These are phyloP conservation scores for Drosophila atroscutellata DNA, from an alignment of 2,888 invertebrate species.

Conservation along the genomic window DNA sequence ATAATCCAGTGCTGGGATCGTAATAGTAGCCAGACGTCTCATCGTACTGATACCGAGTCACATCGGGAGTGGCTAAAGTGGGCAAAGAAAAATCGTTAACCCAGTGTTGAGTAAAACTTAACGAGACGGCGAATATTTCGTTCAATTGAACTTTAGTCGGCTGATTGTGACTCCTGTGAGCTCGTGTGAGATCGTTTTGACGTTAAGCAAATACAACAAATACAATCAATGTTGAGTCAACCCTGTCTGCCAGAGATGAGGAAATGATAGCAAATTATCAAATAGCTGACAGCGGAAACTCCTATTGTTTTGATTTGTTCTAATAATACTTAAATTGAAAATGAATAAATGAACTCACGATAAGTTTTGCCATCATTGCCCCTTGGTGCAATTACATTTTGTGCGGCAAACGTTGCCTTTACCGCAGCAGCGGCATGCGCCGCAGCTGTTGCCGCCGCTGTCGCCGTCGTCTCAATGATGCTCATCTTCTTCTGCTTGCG, in stretches of 20 bases:
- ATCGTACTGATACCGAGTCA: conserved; percentile 96
- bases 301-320: too few relatives aligned
- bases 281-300: too few relatives aligned
- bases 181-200: not conserved
- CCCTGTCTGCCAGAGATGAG: not conserved
- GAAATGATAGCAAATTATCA: too few relatives aligned
- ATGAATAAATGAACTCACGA: conserved; percentile 69
- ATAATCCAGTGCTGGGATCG: conserved; percentile 95
- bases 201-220: not conserved
- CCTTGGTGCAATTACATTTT: conserved; percentile 72
- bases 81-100: not conserved
- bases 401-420: conserved; percentile 82
- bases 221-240: too few relatives aligned
- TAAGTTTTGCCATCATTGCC: conserved; percentile 84
- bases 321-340: not conserved
- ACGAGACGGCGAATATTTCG: not conserved
- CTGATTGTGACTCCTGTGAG: not conserved
- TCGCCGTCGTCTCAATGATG: conserved; percentile 82
- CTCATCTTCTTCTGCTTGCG: conserved; percentile 84
- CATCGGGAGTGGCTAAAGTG: conserved; percentile 90
- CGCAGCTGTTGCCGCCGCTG: conserved; percentile 81
- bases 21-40: conserved; percentile 98
- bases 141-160: not conserved
- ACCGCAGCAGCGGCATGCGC: conserved; percentile 80
- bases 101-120: not conserved